These are phyloP conservation scores for Rostratula benghalensis DNA, from an alignment of 2,113 vertebrate genomes.

Conservation along the genomic window DNA sequence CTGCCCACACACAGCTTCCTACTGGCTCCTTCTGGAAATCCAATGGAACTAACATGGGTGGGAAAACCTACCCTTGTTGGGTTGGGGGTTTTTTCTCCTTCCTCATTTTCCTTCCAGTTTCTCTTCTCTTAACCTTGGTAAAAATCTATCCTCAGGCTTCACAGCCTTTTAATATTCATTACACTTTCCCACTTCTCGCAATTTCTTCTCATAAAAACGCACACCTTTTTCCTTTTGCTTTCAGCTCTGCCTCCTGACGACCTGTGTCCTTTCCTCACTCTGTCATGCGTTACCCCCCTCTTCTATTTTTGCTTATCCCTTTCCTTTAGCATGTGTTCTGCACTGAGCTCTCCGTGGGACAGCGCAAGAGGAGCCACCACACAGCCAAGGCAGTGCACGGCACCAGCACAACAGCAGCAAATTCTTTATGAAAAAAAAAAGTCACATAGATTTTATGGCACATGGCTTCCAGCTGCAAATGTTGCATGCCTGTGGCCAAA, in stretches of 20 bases:
- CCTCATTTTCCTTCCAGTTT: neutral
- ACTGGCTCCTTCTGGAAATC: neutral
- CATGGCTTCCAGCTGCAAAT: neutral
- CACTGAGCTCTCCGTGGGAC: neutral
- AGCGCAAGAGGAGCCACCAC: neutral
- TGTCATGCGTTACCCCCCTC: neutral
- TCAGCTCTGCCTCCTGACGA: neutral
- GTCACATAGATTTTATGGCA: neutral
- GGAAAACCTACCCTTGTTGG: neutral
- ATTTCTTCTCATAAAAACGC: neutral
- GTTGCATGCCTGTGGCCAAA: neutral
- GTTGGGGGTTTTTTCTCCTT: no score
- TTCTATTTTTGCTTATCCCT: neutral
- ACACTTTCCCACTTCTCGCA: neutral
- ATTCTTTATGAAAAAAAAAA: neutral
- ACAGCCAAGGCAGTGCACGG: neutral
- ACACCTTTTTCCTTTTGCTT: neutral
- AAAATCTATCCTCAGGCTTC: neutral
- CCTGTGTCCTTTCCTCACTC: neutral
- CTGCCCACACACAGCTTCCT: neutral
- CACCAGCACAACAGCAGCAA: neutral
- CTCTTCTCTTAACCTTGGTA: neutral
- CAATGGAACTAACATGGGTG: rapidly evolving
- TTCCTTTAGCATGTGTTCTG: neutral
- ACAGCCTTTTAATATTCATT: neutral